A percentile compares a stretch with the other conserved stretches of the same genome.
Evolutionary conservation across 35 echinoderm and acorn worm genomes (phyloP).

Genomic region (Lytechinus pictus): DNA sequence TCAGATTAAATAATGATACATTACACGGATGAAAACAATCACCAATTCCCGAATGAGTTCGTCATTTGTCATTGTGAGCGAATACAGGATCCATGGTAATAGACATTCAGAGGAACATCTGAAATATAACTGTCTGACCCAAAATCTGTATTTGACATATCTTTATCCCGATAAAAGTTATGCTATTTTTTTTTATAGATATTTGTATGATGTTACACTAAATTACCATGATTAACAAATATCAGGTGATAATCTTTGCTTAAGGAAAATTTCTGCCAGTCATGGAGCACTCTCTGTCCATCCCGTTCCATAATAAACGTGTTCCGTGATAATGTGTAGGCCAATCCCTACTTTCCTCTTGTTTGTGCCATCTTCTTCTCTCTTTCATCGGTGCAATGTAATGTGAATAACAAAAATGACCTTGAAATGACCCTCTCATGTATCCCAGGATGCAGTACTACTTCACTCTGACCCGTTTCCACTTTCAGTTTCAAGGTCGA

Average conservation of each 20-base stretch:
- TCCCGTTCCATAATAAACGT: not conserved
- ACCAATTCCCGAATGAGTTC: no score
- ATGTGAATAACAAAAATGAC: not conserved
- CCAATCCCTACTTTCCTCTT: slow-evolving; percentile 17
- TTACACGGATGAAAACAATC: no score
- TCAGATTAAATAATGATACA: no score
- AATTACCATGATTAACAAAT: not conserved
- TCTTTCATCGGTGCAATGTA: not conserved
- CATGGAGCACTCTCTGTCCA: not conserved
- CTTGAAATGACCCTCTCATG: not conserved
- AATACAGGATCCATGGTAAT: not conserved
- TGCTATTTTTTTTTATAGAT: not conserved
- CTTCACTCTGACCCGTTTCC: not conserved
- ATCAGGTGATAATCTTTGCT: not conserved
- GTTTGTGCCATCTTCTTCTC: not conserved
- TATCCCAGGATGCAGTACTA: not conserved
- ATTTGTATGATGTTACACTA: no score
- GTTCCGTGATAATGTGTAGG: slow-evolving; percentile 4
- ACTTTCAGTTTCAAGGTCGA: not conserved
- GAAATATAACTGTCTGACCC: no score
- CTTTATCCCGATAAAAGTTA: no score
- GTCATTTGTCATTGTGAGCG: no score
- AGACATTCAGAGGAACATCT: not conserved
- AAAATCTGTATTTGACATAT: not conserved
- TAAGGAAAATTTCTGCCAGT: not conserved